Evolutionary conservation across 2,113 vertebrate genomes (phyloP), one percentile per base, ranked within the genome.

Genomic region (Crotalus viridis): DNA sequence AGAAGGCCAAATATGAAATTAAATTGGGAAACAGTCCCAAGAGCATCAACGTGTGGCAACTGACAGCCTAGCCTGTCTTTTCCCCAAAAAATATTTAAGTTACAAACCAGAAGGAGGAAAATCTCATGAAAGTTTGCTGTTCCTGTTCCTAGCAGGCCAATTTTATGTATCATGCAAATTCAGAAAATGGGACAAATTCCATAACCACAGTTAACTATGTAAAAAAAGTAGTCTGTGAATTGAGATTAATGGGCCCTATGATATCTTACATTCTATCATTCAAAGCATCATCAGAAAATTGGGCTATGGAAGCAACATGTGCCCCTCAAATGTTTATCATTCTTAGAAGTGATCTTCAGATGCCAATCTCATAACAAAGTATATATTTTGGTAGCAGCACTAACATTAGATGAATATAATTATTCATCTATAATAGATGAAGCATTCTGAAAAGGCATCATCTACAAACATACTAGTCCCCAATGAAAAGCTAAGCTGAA

Each of bases 401-500:
- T 94, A 92, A 92, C 94, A 28, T 19, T 12, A 22, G 24, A 69
- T n/a, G 28, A n/a, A 69, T 69, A n/a, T 69, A 15, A 7, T 57
- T 33, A 69, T n/a, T 69, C 15, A n/a, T 69, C 64, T n/a, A 69
- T n/a, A 64, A 3, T 13, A 59, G 7, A 57, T 85, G 33, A 86
- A 87, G 51, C 19, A 0, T 85, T 52, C 43, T 19, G 51, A n/a
- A 56, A 89, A n/a, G 12, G 55, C 51, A 74, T 17, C 4, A 21
- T n/a, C 6, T 61, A 33, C 39, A 87, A 55, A 55, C 81, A 94
- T 85, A n/a, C 86, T 91, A 91, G 59, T 92, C 85, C 90, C 92
- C 92, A 86, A 56, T 59, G 13, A 85, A 85, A 91, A 94, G 48
- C 7, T 3, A 4, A 4, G 6, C 3, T 48, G 48, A 21, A 26